Evolutionary conservation across 37 sponge, comb jelly and placozoan species (phyloP).

Genomic region (Dysidea cf. avara): DNA sequence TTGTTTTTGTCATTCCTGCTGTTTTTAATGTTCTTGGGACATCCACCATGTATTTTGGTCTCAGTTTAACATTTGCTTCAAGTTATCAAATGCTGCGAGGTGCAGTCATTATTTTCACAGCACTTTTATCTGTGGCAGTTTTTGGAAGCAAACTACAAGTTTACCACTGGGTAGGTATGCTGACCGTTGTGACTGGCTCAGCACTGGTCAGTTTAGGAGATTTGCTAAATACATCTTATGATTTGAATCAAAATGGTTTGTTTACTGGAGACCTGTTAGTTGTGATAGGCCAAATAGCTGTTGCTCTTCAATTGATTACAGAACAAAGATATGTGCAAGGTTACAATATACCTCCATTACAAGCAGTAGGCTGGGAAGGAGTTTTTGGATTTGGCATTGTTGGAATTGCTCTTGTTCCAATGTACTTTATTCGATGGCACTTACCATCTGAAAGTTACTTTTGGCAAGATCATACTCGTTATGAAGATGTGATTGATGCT

Average conservation of each 20-base stretch:
- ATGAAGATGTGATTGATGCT: slow-evolving; percentile 92
- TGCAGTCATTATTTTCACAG: slow-evolving; percentile 97
- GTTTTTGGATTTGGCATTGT: slow-evolving; percentile 84
- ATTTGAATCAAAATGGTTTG: not conserved
- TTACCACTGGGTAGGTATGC: slow-evolving; percentile 88
- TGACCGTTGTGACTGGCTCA: slow-evolving; percentile 86
- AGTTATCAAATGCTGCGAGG: slow-evolving; percentile 97
- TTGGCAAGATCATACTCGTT: slow-evolving; percentile 71
- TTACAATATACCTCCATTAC: slow-evolving; percentile 85
- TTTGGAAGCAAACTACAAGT: slow-evolving; percentile 62
- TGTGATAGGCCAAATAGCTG: slow-evolving; percentile 86
- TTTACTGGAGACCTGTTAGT: slow-evolving; percentile 90
- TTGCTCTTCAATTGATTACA: slow-evolving; percentile 78
- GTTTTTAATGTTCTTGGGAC: slow-evolving; percentile 86
- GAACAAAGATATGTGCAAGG: slow-evolving; percentile 91
- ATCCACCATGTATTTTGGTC: slow-evolving; percentile 89
- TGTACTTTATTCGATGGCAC: slow-evolving; percentile 97
- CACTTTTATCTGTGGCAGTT: slow-evolving; percentile 89
- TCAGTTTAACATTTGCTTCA: slow-evolving; percentile 90
- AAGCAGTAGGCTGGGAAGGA: slow-evolving; percentile 99
- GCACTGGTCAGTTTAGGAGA: slow-evolving; percentile 85
- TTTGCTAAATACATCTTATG: slow-evolving; percentile 14
- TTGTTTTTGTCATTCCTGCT: slow-evolving; percentile 89
- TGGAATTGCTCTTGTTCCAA: slow-evolving; percentile 68
- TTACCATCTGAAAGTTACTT: slow-evolving; percentile 58